Conservation (phyloP, 2,888 invertebrate genomes). For the Deroplatys truncata region DNA sequence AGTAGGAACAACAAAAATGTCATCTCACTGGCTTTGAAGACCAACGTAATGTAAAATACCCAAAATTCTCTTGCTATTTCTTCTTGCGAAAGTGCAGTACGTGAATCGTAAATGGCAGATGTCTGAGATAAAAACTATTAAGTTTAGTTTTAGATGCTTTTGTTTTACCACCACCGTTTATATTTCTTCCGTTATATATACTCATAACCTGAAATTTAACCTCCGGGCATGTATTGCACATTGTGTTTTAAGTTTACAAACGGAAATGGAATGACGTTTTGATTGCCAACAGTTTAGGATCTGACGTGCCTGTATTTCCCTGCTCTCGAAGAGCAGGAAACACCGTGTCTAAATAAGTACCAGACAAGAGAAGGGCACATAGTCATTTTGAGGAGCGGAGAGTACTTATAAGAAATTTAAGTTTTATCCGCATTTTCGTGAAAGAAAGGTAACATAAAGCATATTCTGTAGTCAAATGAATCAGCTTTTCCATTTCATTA, state of each 20-base stretch:
- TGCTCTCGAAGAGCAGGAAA: slow-evolving; percentile 2
- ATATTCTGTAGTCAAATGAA: neutral
- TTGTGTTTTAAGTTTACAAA: neutral
- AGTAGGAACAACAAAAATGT: too few relatives aligned
- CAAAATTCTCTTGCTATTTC: too few relatives aligned
- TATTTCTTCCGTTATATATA: neutral
- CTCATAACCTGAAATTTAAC: neutral
- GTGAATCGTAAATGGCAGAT: too few relatives aligned
- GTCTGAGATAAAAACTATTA: too few relatives aligned
- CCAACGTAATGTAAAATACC: too few relatives aligned
- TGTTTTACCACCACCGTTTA: neutral
- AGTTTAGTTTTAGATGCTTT: neutral
- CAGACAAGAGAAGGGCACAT: too few relatives aligned
- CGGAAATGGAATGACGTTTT: slow-evolving; percentile 9
- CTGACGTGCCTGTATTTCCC: slow-evolving; percentile 12
- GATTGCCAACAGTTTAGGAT: slow-evolving; percentile 20
- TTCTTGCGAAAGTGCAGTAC: neutral
- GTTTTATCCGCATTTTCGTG: neutral
- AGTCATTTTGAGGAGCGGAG: neutral
- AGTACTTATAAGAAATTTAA: neutral
- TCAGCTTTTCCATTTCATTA: neutral
- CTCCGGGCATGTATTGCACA: too few relatives aligned
- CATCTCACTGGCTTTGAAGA: too few relatives aligned
- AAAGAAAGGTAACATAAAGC: neutral
- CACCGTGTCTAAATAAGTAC: too few relatives aligned